A percentile compares a stretch with the other conserved stretches of the same genome.
These are phyloP conservation scores for Pammene aurita DNA, from an alignment of 2,888 invertebrate genomes.

Conservation along the genomic window DNA sequence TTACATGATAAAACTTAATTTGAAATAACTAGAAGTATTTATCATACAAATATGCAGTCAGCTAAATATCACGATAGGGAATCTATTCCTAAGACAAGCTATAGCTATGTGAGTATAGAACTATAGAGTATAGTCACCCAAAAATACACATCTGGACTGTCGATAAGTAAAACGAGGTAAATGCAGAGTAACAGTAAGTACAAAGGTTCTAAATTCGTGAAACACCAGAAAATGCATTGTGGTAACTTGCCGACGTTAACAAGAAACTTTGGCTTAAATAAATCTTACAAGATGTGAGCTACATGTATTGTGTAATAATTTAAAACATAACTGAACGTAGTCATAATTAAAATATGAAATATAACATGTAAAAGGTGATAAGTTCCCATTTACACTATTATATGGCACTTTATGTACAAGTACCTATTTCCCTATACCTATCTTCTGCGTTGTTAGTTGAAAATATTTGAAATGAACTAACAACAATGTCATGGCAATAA, in stretches of 20 bases:
- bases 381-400: slow-evolving; percentile 2
- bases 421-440: background rate
- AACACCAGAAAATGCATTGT: background rate
- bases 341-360: background rate
- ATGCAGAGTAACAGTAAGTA: slow-evolving; percentile 13
- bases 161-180: slow-evolving; percentile 19
- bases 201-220: slow-evolving; percentile 15
- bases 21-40: background rate
- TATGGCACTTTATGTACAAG: slow-evolving; percentile 17
- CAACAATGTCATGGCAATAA: no score
- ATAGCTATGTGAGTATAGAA: background rate
- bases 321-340: no score
- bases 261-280: background rate
- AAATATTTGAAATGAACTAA: no score
- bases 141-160: slow-evolving; percentile 36
- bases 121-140: slow-evolving; percentile 27
- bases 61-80: slow-evolving; percentile 25
- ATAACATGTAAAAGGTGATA: background rate
- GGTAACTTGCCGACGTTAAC: background rate
- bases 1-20: background rate
- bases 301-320: no score
- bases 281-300: no score
- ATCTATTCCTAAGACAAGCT: slow-evolving; percentile 24
- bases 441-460: background rate
- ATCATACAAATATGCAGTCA: slow-evolving; percentile 18